phyloP scores from a whole-genome alignment of 2,113 vertebrate species.

The Lichenostomus cassidix region DNA sequence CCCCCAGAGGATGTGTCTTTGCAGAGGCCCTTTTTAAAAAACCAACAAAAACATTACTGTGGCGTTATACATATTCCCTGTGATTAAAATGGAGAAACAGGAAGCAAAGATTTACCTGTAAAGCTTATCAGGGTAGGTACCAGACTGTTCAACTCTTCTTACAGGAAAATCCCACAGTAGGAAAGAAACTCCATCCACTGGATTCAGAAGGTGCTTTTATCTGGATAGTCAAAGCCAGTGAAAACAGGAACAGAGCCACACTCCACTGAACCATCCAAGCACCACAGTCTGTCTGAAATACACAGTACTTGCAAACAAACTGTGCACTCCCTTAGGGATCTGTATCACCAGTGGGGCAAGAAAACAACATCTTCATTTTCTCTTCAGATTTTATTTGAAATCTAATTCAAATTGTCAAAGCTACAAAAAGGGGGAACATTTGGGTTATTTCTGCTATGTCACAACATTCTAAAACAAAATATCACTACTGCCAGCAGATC shows the following conservation, averaged over 20 bases:
- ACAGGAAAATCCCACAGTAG: neutral
- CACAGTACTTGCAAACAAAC: conserved; percentile 55
- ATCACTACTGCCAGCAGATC: conserved; percentile 83
- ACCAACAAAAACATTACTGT: accelerated
- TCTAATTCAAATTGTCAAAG: conserved; percentile 84
- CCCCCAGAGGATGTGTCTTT: neutral
- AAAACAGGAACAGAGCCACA: conserved; percentile 2
- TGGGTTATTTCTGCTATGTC: conserved; percentile 78
- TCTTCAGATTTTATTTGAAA: conserved; percentile 88
- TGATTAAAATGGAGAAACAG: neutral
- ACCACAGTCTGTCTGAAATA: conserved; percentile 52
- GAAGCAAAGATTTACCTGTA: neutral
- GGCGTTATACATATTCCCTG: neutral
- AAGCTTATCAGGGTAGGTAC: neutral
- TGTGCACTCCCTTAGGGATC: conserved; percentile 27
- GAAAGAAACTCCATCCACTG: neutral
- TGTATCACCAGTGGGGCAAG: conserved; percentile 63
- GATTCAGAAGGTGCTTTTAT: conserved; percentile 23
- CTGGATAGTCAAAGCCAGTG: neutral
- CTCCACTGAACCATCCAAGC: conserved; percentile 9
- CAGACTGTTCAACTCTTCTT: neutral
- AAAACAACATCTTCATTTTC: conserved; percentile 77
- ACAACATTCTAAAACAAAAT: conserved; percentile 84
- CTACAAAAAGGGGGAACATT: conserved; percentile 82
- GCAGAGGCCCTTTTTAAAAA: neutral